Base-by-base conservation (phyloP, 2,797 vertebrate genomes). In the Toxotes lorentzi region DNA sequence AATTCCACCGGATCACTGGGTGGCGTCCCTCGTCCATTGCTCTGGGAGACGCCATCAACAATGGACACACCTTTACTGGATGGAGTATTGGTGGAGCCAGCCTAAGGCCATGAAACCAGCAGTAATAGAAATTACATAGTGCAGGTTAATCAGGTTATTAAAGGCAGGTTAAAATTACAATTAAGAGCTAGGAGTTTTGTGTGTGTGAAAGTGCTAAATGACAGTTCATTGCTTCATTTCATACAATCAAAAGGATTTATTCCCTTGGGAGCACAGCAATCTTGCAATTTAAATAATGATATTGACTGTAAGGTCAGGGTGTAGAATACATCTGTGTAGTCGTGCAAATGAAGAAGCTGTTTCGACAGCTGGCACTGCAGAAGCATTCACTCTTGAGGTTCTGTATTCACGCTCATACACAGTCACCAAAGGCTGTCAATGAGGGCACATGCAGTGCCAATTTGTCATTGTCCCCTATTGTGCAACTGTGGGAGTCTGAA, bases 1-100 rank as follows among this genome's bases (percentile, higher is more conserved):
- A 90, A 43, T 21, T 98, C 96, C 53, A 61, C 74, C 0, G 71
- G 35, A 1, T 97, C 91, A 0, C 62, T 16, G 12, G 86, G 30
- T 0, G 50, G 27, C 78, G 82, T 72, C 32, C 89, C 87, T 7
- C 62, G 68, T 0, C 90, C 93, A 0, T 94, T 95, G 69, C 80
- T 90, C 48, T 78, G 81, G 27, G 83, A 63, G 61, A 85, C 16
- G 2, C 35, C 74, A 0, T 91, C 89, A 1, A 45, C 41, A 1
- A 75, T 56, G 50, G 88, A 73, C 58, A 66, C 59, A 1, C 62
- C 88, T 60, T 89, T 92, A 19, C 13, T 58, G 62, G 85, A 50
- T 0, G 72, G 78, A 60, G 76, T 8, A 66, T 78, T 81, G 41
- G 73, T 32, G 50, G 68, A 45, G 51, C 27, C 83, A 4, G 86